Evolutionary conservation across 1,140 invertebrate genomes (phyloP).

Genomic region (Pseudachorutes palmiensis): DNA sequence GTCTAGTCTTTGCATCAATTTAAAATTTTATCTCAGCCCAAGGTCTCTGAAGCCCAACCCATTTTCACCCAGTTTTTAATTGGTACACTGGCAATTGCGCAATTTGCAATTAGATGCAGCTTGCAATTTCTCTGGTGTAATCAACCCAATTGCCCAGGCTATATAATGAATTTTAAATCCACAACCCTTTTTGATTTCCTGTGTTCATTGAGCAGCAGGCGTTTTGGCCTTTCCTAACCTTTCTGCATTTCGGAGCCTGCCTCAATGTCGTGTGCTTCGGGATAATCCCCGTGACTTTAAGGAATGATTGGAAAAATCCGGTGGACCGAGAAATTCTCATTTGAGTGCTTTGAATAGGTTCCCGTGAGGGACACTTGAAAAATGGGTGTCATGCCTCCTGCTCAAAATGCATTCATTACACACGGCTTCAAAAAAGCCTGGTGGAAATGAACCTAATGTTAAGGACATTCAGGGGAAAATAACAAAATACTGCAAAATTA

Average conservation of each 20-base stretch:
- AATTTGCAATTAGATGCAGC: background rate
- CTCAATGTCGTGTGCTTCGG: background rate
- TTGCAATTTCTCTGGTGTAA: too few relatives aligned
- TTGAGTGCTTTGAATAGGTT: background rate
- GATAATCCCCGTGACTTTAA: background rate
- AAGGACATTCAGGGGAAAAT: too few relatives aligned
- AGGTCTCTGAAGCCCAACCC: too few relatives aligned
- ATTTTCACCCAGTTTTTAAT: background rate
- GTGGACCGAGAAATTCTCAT: background rate
- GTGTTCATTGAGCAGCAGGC: too few relatives aligned
- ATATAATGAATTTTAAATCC: too few relatives aligned
- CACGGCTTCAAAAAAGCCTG: too few relatives aligned
- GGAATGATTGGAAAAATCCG: background rate
- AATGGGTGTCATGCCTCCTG: background rate
- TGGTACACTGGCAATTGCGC: background rate
- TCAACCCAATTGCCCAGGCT: too few relatives aligned
- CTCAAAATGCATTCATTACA: background rate
- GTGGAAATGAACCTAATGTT: background rate
- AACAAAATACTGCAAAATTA: too few relatives aligned
- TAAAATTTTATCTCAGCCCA: background rate
- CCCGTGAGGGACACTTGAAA: background rate
- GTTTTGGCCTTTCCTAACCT: too few relatives aligned
- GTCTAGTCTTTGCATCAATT: background rate
- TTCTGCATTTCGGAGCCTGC: too few relatives aligned
- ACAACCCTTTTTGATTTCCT: too few relatives aligned